Base-by-base conservation (phyloP, 2,888 invertebrate genomes). In the Epirrhoe tristata region DNA sequence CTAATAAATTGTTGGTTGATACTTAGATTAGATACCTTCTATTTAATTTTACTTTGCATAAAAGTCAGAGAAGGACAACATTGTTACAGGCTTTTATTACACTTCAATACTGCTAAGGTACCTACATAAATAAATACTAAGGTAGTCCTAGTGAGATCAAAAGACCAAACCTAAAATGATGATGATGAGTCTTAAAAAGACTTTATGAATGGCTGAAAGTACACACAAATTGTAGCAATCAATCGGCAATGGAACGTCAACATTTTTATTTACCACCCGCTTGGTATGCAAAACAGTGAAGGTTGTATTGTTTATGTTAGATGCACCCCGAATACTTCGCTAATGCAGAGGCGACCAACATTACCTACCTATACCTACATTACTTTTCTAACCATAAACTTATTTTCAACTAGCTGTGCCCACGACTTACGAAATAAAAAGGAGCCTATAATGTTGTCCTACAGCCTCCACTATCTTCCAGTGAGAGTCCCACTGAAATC, bases 321-420 rank as follows among this genome's bases (percentile, higher is more conserved):
- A 83, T 87, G 90, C 86, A 90, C 78, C 86, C 87, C 82, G 90
- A 90, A 93, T 93, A 90, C 69, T 58, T 36, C 62, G 54, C 72
- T 34, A 65, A 67, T 56, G 10, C 76, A 77, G 78, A 54, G 59
- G 58, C 74, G 31, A 16, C 32, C 59, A 75, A 76, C 75, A 64
- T 68, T 39, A 36, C 0, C 8, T 36, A 52, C 6, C 10, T 5
- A 12, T 51, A 52, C 52, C 52, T 52, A 52, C 50, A n/a, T 50
- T 16, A 17, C 0, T 8, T 36, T 36, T 36, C 10, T 10, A 8
- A 36, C 36, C 36, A 8, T 36, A 36, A 36, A 7, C 36, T 36
- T 7, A 8, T 10, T 8, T 8, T 2, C 24, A 24, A 24, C 24
- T 24, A 24, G 24, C 24, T 24, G 24, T 24, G 24, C 24, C 24